phyloP scores from a whole-genome alignment of 2,888 invertebrate species.

The Drosophila pseudotakahashii region DNA sequence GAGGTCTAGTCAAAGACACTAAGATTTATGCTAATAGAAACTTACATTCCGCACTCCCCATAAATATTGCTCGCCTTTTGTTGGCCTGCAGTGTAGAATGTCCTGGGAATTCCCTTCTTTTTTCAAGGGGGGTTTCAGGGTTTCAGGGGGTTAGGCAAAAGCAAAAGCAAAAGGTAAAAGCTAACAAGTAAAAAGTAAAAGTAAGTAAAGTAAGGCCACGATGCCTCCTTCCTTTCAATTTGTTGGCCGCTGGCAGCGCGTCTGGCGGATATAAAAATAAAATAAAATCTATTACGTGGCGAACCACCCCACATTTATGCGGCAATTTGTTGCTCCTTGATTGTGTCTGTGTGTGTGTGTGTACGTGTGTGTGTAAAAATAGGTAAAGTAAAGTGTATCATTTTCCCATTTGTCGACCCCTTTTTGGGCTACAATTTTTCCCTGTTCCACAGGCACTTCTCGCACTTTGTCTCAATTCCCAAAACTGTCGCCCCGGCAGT shows the following conservation, averaged over 20 bases:
- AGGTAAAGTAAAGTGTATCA: conserved; percentile 84
- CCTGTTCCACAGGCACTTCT: conserved; percentile 51
- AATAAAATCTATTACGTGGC: conserved; percentile 84
- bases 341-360: conserved; percentile 73
- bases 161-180: conserved; percentile 27
- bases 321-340: conserved; percentile 84
- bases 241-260: conserved; percentile 18
- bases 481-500: conserved; percentile 56
- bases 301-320: conserved; percentile 84
- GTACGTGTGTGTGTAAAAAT: conserved; percentile 40
- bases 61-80: background rate
- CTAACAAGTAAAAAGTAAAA: conserved; percentile 78
- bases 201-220: conserved; percentile 61
- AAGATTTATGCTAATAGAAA: background rate
- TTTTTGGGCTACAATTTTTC: conserved; percentile 14
- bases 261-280: conserved; percentile 74
- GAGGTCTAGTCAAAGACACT: background rate
- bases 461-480: conserved; percentile 79
- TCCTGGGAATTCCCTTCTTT: conserved; percentile 60
- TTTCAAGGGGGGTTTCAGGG: background rate
- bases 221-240: too few species aligned
- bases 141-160: conserved; percentile 3
- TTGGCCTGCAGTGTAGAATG: conserved; percentile 41
- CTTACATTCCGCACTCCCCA: background rate
- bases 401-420: conserved; percentile 79